Conservation (phyloP, 2,888 invertebrate species). For the Nemoura dubitans region DNA sequence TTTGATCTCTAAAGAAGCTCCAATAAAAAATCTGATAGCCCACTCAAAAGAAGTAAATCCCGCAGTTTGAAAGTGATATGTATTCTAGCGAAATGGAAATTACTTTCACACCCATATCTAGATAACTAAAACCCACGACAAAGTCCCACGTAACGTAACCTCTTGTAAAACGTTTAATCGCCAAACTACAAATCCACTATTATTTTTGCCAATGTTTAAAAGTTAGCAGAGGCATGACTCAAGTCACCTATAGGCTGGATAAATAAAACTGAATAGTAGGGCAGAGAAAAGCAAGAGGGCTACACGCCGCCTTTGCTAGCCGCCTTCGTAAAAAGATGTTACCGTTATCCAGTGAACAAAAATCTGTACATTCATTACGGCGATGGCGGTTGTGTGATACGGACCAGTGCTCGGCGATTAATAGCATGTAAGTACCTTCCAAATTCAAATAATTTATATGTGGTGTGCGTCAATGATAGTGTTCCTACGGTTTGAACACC, state of each 20-base stretch:
- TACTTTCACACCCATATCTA: slow-evolving; percentile 39
- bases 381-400: slow-evolving; percentile 2
- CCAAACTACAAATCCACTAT: background rate
- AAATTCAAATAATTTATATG: background rate
- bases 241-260: background rate
- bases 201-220: background rate
- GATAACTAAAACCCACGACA: slow-evolving; percentile 4
- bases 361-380: slow-evolving; percentile 28
- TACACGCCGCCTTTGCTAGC: background rate
- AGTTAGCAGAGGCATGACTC: background rate
- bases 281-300: slow-evolving; percentile 32
- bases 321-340: slow-evolving; percentile 29
- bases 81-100: slow-evolving; percentile 21
- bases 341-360: slow-evolving; percentile 13
- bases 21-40: background rate
- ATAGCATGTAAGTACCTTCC: slow-evolving; percentile 16
- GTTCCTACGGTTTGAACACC: background rate
- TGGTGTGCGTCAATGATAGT: background rate
- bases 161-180: background rate
- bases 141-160: slow-evolving; percentile 20
- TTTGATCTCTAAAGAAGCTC: background rate
- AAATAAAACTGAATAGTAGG: slow-evolving; percentile 8
- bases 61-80: background rate
- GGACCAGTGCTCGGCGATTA: background rate
- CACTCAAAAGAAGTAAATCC: background rate